Evolutionary conservation across 1,140 invertebrate species (phyloP), one percentile per base, ranked within the genome.

Genomic region (Sycophila sp.): DNA sequence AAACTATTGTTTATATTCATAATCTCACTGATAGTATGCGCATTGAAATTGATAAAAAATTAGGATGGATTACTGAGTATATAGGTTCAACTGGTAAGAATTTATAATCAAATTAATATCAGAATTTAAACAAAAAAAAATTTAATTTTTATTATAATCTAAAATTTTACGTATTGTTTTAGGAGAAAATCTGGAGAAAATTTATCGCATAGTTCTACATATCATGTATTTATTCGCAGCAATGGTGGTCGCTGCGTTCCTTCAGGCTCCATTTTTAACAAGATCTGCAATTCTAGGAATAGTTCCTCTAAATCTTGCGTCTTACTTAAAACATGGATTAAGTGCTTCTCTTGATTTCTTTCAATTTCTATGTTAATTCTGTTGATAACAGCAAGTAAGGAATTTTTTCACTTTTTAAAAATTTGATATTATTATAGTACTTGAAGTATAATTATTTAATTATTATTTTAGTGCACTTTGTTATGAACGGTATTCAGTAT

Each of bases 1-100:
- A 77, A 17, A 91, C 89, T 0, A 87, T 92, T 34, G 80, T 87
- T 55, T 87, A 81, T 71, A 73, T 92, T 22, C 85, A 88, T 76
- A 74, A 83, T 62, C 71, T 91, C 4, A 85, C 91, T 11, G 82
- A 85, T 17, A 81, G 78, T 1, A 89, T 90, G 74, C 81, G 84
- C 45, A 42, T 73, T 30, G 85, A 88, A 67, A 73, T 91, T 49
- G 88, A 91, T 56, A 75, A 88, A 19, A 85, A 85, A 63, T 80
- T 92, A 3, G 80, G 81, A 19, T 91, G 91, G 90, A 83, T 91
- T 64, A 84, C 83, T 36, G 78, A 82, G 64, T 85, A 88, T 26
- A 79, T 91, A 15, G 90, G 88, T 30, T 87, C 87, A 64, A 85
- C 87, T 34, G 88, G 88, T 89, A 81, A n/a, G n/a, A n/a, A 26